Evolutionary conservation across 2,888 invertebrate genomes (phyloP), one percentile per base, ranked within the genome.

Genomic region (Apodemia mormo): DNA sequence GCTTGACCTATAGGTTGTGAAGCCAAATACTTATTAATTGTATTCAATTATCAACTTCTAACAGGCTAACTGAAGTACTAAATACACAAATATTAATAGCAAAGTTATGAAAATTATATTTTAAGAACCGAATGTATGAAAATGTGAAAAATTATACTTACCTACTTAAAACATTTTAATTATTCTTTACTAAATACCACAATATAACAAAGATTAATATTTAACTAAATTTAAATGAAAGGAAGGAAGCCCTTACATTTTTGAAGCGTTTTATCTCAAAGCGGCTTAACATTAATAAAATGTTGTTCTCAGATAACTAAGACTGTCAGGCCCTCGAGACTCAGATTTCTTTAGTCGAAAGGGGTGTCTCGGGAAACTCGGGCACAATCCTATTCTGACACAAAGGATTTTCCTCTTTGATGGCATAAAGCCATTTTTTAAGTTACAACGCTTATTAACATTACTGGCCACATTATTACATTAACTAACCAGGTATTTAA

Each of bases 381-480:
- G 76, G 74, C 73, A 77, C 76, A 76, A 79, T 78, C 78, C 77
- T 74, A 75, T 78, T 79, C 76, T 71, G 76, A 77, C 75, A 79
- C 79, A 79, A 80, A 79, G 77, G 79, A 78, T 77, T 77, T 76
- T 73, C 74, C 75, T 75, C 75, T 76, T 79, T 79, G 78, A 77
- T 76, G 76, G 75, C 73, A 75, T 72, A 70, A 75, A 79, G 79
- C 76, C 77, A 76, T 61, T 79, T 80, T 79, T 79, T 75, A 76
- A 79, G 75, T 77, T 75, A 77, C 75, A 73, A 70, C 75, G 75
- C 76, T 78, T 81, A 80, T 79, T 79, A 77, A 78, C 78, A 73
- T 76, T 73, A 75, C 75, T 70, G 75, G 75, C 54, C 29, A 61
- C 30, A 43, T 79, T 81, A 80, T 79, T 78, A 76, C 77, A 78